Evolutionary conservation across 1,140 invertebrate species (phyloP), one percentile per base, ranked within the genome.

Genomic region (Galleria mellonella): DNA sequence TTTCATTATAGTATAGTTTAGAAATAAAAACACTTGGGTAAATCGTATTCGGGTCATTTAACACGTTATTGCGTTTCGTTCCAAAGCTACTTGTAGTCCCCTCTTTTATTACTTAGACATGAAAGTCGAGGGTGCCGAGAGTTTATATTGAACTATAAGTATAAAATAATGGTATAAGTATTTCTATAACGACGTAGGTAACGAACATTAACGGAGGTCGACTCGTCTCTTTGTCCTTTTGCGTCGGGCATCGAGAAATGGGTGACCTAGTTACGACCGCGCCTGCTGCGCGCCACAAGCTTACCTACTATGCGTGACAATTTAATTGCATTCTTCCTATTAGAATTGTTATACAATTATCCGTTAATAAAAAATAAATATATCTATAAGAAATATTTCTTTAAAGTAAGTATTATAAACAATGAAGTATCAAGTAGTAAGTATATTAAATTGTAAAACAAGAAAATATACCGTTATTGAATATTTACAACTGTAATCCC

Each of bases 181-280:
- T 32, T 51, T 66, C 57, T 55, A 62, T 62, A 81, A 74, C 32
- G 59, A 42, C 59, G 43, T 23, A 23, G 17, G 17, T 74, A 71
- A 67, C 42, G 45, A 41, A 29, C 51, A 54, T n/a, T 39, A 51
- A 43, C 48, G 52, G 47, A 57, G 56, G 47, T 62, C 38, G 58
- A 52, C 60, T 44, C 51, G 62, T 55, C 65, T 62, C 42, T 65
- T 71, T 58, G 62, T 57, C 54, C 48, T 48, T 39, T 43, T 12
- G 32, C 38, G 33, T 30, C 40, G 55, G 61, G n/a, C n/a, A n/a
- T n/a, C 54, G 55, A 62, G 72, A 82, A 78, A 78, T 82, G 64
- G 77, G 77, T 82, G 55, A 82, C 77, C 77, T 65, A 77, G 61
- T 77, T 82, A 69, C 49, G 51, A 58, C 59, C 74, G 69, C 71